Evolutionary conservation across 2,113 vertebrate species (phyloP), one percentile per base, ranked within the genome.

Genomic region (Nycticryphes semicollaris): DNA sequence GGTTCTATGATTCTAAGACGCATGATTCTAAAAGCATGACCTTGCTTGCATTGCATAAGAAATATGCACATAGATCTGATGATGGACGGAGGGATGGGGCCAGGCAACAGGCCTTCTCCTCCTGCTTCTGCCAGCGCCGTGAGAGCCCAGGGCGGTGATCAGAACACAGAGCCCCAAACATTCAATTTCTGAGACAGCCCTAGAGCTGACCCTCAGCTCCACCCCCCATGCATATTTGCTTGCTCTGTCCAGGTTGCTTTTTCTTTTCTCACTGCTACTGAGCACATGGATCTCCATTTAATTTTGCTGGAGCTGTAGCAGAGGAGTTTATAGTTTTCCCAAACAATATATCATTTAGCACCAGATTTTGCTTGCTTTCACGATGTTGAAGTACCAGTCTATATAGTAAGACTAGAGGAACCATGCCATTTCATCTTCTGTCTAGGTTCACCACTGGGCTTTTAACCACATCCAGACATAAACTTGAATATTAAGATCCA

Each of bases 221-320:
- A n/a, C n/a, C n/a, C n/a, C 22, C 28, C 28, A 35, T 0, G 0
- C 41, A 67, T 19, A 51, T 17, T 9, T 41, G 3, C 48, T 90
- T 48, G 31, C 27, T 84, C 62, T 62, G 43, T 35, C 77, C 59
- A 74, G 7, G 37, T 25, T 78, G n/a, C 19, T 60, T 77, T 80
- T 87, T 30, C 14, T 89, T 88, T 47, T 84, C 66, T 62, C 24
- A 35, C 21, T 9, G 8, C 66, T 53, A 24, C 35, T 50, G 37
- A 74, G 41, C 16, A 33, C 14, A 15, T 12, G 22, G 35, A 51
- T 45, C 35, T 93, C 56, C 60, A 66, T 14, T 47, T 75, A 57
- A 67, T 56, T 91, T 56, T 7, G 4, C 43, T 47, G 19, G 51
- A 87, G 57, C 33, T 48, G 30, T 27, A 77, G 33, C 35, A 86